Percentiles rank a stretch among this genome's conserved stretches.
These are phyloP conservation scores for Disparrhopalites patrizii DNA, from an alignment of 2,888 invertebrate species.

Conservation along the genomic window DNA sequence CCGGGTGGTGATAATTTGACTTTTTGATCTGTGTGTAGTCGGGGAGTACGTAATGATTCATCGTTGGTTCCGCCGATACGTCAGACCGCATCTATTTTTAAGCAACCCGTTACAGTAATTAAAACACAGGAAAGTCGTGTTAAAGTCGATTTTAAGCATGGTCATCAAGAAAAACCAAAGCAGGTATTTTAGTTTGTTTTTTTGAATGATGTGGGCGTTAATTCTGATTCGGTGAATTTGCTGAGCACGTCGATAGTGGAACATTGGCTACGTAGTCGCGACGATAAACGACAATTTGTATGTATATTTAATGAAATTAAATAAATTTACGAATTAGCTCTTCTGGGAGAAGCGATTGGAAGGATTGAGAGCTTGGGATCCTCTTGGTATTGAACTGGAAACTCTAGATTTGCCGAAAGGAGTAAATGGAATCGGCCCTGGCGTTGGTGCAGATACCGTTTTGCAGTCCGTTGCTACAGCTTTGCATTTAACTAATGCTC, in stretches of 20 bases:
- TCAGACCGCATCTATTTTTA: constrained; percentile 97
- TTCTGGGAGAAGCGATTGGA: constrained; percentile 62
- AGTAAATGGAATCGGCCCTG: constrained; percentile 76
- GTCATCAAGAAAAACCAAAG: constrained; percentile 86
- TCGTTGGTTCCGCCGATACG: constrained; percentile 90
- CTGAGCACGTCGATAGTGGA: too few species aligned
- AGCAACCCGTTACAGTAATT: constrained; percentile 95
- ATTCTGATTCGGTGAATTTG: too few species aligned
- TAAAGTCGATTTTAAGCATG: constrained; percentile 83
- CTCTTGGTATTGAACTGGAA: constrained; percentile 74
- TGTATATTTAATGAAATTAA: not conserved
- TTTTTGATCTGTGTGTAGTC: constrained; percentile 53
- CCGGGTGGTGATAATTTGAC: too few species aligned
- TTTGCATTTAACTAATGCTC: constrained; percentile 79
- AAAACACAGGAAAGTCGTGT: constrained; percentile 85
- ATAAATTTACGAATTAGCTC: constrained; percentile 50
- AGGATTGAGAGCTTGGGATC: constrained; percentile 82
- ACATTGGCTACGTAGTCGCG: not conserved
- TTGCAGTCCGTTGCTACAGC: constrained; percentile 94
- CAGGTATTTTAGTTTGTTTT: constrained; percentile 57
- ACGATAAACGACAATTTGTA: not conserved
- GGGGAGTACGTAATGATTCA: constrained; percentile 78
- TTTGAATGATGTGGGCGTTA: not conserved
- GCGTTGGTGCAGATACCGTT: constrained; percentile 79
- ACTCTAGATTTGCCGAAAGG: constrained; percentile 80